Percentiles rank a stretch among this genome's conserved stretches.
Conservation (phyloP, 1,140 invertebrate species). For the Mercenaria mercenaria region DNA sequence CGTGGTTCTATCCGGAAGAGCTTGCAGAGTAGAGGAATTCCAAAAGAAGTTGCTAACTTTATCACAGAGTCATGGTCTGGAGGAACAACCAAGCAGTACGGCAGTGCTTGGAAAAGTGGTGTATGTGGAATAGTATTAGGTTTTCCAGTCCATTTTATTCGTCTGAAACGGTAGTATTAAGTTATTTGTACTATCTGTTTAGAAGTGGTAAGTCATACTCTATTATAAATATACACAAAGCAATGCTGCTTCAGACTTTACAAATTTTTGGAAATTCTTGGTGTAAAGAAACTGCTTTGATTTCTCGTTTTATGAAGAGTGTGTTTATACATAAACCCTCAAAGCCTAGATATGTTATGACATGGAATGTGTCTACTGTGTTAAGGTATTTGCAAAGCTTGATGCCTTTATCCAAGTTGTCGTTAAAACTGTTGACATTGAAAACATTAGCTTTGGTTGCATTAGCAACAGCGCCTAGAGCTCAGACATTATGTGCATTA, state of each 20-base stretch:
- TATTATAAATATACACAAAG: not conserved
- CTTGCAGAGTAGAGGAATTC: conserved; percentile 45
- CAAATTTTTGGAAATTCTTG: not conserved
- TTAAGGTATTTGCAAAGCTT: not conserved
- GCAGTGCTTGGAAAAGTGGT: conserved; percentile 36
- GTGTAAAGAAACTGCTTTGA: not conserved
- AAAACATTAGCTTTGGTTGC: conserved; percentile 11
- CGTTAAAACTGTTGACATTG: conserved; percentile 29
- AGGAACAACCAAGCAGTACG: conserved; percentile 57
- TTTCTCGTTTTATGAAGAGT: not conserved
- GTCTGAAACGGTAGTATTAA: not conserved
- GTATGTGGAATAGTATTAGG: conserved; percentile 46
- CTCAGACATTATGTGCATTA: not conserved
- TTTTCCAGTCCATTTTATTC: not conserved
- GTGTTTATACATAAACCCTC: not conserved
- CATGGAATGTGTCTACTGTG: not conserved
- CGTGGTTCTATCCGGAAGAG: conserved; percentile 59
- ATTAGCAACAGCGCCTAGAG: conserved; percentile 16
- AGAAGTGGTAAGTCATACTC: not conserved
- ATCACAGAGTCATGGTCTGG: conserved; percentile 56
- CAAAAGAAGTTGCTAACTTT: conserved; percentile 31
- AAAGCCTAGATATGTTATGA: not conserved
- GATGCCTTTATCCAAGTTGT: not conserved
- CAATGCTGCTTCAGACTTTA: not conserved
- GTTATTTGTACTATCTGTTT: not conserved